Percentiles rank a stretch among this genome's conserved stretches.
Conservation (phyloP, 2,888 invertebrate genomes). For the Dicyrtoma fusca region DNA sequence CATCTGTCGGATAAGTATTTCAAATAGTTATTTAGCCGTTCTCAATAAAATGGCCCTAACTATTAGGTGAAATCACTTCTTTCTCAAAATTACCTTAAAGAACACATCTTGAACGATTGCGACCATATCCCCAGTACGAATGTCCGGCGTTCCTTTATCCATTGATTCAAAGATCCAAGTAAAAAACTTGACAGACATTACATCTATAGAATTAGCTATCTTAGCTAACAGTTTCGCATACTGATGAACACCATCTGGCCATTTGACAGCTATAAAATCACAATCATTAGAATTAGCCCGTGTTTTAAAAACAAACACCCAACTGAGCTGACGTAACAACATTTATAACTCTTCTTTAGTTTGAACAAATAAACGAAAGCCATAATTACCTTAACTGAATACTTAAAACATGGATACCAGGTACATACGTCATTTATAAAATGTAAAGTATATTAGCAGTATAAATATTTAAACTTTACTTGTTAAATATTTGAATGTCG, state of each 20-base stretch:
- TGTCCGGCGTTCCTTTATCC: slow-evolving; percentile 19
- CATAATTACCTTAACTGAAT: too few relatives aligned
- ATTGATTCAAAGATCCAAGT: slow-evolving; percentile 49
- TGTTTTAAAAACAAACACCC: too few relatives aligned
- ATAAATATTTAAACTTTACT: slow-evolving; percentile 34
- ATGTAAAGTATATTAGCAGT: too few relatives aligned
- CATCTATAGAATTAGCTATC: slow-evolving; percentile 45
- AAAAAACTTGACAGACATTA: slow-evolving; percentile 38
- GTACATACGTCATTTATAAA: too few relatives aligned
- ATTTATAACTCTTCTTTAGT: too few relatives aligned
- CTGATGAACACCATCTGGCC: slow-evolving; percentile 39
- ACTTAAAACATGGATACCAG: too few relatives aligned
- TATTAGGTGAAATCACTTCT: too few relatives aligned
- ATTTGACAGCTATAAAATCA: slow-evolving; percentile 43
- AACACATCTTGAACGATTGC: slow-evolving; percentile 39
- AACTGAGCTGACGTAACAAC: too few relatives aligned
- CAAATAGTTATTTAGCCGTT: too few relatives aligned
- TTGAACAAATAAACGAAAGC: too few relatives aligned
- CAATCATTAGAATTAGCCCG: too few relatives aligned
- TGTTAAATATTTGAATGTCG: slow-evolving; percentile 45
- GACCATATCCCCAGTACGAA: slow-evolving; percentile 32
- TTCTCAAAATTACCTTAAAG: slow-evolving; percentile 41
- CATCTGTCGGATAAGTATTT: slow-evolving; percentile 39
- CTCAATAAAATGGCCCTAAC: too few relatives aligned
- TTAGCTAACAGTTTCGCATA: slow-evolving; percentile 42